These are phyloP conservation scores for Pimpla rufipes DNA, from an alignment of 2,888 invertebrate species.

Conservation along the genomic window DNA sequence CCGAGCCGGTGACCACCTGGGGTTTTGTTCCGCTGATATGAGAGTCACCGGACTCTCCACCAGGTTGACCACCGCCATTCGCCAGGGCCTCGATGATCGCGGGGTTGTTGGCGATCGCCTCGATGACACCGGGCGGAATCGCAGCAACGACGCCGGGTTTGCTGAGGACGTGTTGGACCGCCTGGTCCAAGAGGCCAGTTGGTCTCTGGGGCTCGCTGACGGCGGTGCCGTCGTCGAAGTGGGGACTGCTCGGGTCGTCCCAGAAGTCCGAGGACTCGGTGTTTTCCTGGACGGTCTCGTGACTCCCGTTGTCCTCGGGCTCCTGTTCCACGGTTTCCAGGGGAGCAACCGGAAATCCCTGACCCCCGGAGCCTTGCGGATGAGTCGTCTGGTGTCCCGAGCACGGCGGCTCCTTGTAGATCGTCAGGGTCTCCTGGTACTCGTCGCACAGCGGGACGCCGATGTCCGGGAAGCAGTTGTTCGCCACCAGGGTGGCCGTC, in stretches of 20 bases:
- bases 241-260: conserved; percentile 43
- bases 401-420: conserved; percentile 4
- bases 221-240: conserved; percentile 32
- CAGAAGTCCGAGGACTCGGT: conserved; percentile 22
- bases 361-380: background rate
- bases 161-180: conserved; percentile 51
- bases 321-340: background rate
- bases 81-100: conserved; percentile 6
- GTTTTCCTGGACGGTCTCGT: background rate
- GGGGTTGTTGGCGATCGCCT: conserved; percentile 28
- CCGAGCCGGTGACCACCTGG: background rate
- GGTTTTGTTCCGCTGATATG: background rate
- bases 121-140: conserved; percentile 6
- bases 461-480: conserved; percentile 81
- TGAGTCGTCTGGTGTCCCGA: too few species aligned
- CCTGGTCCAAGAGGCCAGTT: conserved; percentile 11
- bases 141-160: conserved; percentile 32
- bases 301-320: background rate
- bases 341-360: background rate
- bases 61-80: background rate
- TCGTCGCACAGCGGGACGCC: conserved; percentile 79
- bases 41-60: background rate
- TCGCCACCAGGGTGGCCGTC: conserved; percentile 80
- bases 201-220: conserved; percentile 12
- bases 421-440: conserved; percentile 51